Base-by-base conservation (phyloP, 2,888 invertebrate species). In the Hemicrepidius hirtus region DNA sequence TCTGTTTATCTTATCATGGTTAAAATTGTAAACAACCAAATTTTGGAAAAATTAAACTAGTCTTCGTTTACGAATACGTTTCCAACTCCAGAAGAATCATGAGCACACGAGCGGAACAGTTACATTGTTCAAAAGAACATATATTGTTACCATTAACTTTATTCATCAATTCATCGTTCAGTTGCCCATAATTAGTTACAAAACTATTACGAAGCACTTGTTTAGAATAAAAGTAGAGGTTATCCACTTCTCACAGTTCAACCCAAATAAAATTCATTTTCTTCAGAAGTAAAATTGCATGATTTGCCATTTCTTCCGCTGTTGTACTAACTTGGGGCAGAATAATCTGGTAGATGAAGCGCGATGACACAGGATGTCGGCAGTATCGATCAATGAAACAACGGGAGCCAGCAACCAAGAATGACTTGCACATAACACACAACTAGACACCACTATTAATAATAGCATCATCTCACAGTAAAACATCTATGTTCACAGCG, bases 381-480 rank as follows among this genome's bases (percentile, higher is more conserved):
- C 82, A 81, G 82, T 84, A 84, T 84, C 84, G 84, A 85, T 85
- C 84, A 84, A 80, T 80, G 82, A 84, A 83, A 84, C 83, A 84
- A 84, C 84, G 83, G 84, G 82, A 83, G 82, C 80, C 82, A 82
- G 83, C 84, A 84, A 85, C 84, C 84, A 84, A 84, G 85, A 84
- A 84, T 85, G 85, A 85, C 85, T 85, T 85, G 85, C 85, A 85
- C 83, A 84, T 84, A 83, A 82, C 82, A 83, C 81, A 80, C 82
- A 80, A 81, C 81, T 84, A 85, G 85, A 85, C 85, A 85, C 84
- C 82, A 84, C 86, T 85, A 85, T 86, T 86, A 86, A 86, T 86
- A 86, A 86, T 85, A 84, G 84, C 84, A 86, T 86, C 85, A 85
- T 84, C 85, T 79, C 80, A 70, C 76, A 79, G 81, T 81, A 82